Percentiles rank a stretch among this genome's conserved stretches.
phyloP scores from a whole-genome alignment of 2,888 invertebrate species.

The Alviniconcha strummeri region DNA sequence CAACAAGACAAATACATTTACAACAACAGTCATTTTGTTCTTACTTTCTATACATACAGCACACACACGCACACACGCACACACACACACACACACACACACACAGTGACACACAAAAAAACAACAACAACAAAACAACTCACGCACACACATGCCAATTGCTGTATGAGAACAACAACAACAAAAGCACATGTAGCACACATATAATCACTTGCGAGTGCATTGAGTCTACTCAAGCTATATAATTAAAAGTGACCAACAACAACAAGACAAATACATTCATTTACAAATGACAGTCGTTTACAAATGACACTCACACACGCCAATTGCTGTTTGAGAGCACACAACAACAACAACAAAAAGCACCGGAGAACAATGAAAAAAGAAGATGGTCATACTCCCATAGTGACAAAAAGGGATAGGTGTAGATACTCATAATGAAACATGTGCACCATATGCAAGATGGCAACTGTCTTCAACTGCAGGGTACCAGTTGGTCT shows the following conservation, averaged over 20 bases:
- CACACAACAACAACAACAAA: no score
- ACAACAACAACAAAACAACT: neutral
- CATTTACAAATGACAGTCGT: neutral
- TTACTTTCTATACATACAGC: neutral
- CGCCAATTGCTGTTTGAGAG: no score
- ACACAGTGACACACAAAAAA: neutral
- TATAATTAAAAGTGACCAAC: neutral
- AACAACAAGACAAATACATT: neutral
- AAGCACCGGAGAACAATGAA: no score
- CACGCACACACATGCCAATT: neutral
- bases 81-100: neutral
- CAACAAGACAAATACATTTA: neutral
- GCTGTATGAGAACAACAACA: neutral
- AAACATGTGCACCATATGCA: no score
- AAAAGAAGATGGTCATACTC: no score
- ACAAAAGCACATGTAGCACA: neutral
- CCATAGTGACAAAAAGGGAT: no score
- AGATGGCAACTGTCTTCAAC: no score
- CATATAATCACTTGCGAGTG: neutral
- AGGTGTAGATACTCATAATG: no score
- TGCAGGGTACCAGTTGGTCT: no score
- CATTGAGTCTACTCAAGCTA: no score
- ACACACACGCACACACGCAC: constrained; percentile 4
- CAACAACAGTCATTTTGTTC: neutral
- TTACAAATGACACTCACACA: no score